These are phyloP conservation scores for Ditula angustiorana DNA, from an alignment of 2,888 invertebrate genomes.

Conservation along the genomic window DNA sequence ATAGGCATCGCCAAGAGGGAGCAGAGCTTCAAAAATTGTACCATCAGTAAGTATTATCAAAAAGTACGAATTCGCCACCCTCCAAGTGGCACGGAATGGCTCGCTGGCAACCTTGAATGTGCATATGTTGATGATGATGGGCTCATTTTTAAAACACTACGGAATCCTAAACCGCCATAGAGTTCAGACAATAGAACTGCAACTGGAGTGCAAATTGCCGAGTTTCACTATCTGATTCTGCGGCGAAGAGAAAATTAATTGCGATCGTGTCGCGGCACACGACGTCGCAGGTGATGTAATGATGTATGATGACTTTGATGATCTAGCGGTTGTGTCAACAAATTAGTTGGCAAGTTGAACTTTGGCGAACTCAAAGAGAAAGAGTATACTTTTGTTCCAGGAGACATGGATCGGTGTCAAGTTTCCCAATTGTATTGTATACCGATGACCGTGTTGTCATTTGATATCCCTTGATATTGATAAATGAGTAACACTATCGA, in stretches of 20 bases:
- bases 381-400: too few species aligned
- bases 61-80: too few species aligned
- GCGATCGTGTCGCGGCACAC: neutral
- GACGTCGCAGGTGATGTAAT: neutral
- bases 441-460: too few species aligned
- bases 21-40: too few species aligned
- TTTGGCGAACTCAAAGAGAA: neutral
- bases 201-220: conserved; percentile 14
- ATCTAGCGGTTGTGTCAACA: neutral
- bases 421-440: too few species aligned
- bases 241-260: conserved; percentile 19
- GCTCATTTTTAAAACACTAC: neutral
- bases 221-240: conserved; percentile 36
- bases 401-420: too few species aligned
- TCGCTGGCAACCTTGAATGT: too few species aligned
- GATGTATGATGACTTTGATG: neutral
- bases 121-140: neutral
- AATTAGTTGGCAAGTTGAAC: neutral
- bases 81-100: too few species aligned
- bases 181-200: conserved; percentile 2
- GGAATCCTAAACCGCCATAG: neutral
- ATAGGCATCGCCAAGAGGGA: too few species aligned
- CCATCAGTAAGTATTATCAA: too few species aligned
- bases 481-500: too few species aligned
- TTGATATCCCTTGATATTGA: too few species aligned